Base-by-base conservation (phyloP, 2,888 invertebrate species). In the Syritta pipiens region DNA sequence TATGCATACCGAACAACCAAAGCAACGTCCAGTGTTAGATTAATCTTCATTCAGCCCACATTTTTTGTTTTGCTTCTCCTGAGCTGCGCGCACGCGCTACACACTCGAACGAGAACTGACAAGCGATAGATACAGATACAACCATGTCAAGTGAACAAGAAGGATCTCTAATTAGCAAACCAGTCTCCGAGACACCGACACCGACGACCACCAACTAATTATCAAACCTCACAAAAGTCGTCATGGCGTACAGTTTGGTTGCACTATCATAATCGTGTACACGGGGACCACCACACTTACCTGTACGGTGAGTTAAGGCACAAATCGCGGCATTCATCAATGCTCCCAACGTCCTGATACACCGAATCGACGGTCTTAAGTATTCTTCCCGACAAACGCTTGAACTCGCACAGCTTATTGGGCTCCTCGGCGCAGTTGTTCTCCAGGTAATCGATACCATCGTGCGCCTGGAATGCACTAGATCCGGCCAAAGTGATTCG, bases 351-450 rank as follows among this genome's bases (percentile, higher is more conserved):
- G 85, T 96, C 96, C 90, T 96, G 95, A 88, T 95, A 96, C 32
- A 97, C 96, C 12, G 96, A 96, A 88, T 97, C 97, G 55, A 97
- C 97, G 1, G 97, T 97, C 89, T 97, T 97, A 83, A 97, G 90
- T 85, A 97, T 96, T 85, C 95, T 93, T 7, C 96, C 96, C 76
- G 92, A 92, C 88, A 95, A 92, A 88, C 95, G 95, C 89, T 96
- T 96, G 90, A 97, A 97, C 89, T 97, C 96, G 90, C 97, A 97
- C 82, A 97, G 90, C 88, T 96, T 96, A 55, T 95, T 95, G 30
- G 96, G 96, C 86, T 97, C 96, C 85, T 96, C 96, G 53, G 96
- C 95, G 89, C 96, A 97, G 89, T 96, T 96, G 90, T 96, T 96
- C 89, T 97, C 96, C 89, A 96, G 91, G 90, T 96, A 96, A 88